Percentiles rank a stretch among this genome's conserved stretches.
Evolutionary conservation across 2,113 vertebrate genomes (phyloP).

Genomic region (Nicator chloris): DNA sequence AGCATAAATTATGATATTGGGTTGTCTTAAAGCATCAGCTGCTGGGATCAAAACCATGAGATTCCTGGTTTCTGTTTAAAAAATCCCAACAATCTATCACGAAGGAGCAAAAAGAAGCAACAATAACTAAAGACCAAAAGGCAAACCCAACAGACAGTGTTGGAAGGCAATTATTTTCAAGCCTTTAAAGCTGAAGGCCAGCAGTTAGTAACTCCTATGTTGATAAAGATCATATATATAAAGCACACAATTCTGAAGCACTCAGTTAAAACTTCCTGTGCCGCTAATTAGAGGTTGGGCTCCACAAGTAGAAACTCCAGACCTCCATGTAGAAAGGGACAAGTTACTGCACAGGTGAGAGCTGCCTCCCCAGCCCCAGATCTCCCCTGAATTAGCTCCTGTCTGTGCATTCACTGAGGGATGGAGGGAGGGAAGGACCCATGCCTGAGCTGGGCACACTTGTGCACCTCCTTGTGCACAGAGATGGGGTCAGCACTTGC

Average conservation of each 20-base stretch:
- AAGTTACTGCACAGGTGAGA: neutral
- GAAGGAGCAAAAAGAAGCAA: neutral
- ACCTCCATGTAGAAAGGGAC: neutral
- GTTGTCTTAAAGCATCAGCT: neutral
- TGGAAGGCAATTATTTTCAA: neutral
- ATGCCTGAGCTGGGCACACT: neutral
- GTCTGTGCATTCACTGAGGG: neutral
- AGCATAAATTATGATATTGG: neutral
- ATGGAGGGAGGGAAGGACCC: neutral
- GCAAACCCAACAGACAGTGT: neutral
- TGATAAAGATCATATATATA: neutral
- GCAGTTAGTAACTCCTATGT: neutral
- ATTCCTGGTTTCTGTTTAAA: neutral
- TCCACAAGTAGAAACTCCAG: neutral
- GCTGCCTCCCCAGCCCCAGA: neutral
- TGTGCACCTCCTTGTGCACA: neutral
- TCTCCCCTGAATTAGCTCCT: neutral
- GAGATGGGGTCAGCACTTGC: neutral
- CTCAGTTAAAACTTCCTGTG: neutral
- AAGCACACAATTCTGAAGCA: neutral
- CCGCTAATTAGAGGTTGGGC: neutral
- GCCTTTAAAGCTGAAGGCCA: neutral
- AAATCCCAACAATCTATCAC: neutral
- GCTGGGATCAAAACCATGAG: neutral
- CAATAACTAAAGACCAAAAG: neutral